Percentiles rank a stretch among this genome's conserved stretches.
phyloP scores from a whole-genome alignment of 1,140 invertebrate species.

The Metopolophium dirhodum region DNA sequence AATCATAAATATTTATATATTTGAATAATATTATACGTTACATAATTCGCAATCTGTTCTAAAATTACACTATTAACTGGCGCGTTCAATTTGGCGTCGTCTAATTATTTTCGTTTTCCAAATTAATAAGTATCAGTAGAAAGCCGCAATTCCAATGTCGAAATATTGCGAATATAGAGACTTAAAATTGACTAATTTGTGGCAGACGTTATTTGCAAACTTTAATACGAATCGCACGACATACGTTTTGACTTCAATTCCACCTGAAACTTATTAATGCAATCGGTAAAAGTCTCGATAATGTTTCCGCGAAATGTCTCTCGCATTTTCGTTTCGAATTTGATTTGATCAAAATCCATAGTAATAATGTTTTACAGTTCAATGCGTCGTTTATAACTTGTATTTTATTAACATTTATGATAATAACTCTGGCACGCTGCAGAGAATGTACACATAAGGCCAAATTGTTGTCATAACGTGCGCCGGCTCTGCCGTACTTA shows the following conservation, averaged over 20 bases:
- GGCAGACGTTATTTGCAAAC: background rate
- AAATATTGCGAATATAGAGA: background rate
- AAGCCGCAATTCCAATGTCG: background rate
- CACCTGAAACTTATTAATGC: background rate
- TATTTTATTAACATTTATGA: constrained; percentile 21
- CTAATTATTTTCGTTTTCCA: background rate
- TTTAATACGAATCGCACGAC: background rate
- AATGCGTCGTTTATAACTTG: background rate
- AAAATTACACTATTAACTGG: background rate
- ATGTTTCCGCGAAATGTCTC: background rate
- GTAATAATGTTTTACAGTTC: background rate
- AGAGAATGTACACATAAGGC: background rate
- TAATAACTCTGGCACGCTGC: background rate
- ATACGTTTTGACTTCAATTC: background rate
- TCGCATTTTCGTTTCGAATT: background rate
- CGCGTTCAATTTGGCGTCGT: background rate
- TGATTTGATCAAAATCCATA: background rate
- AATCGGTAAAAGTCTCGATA: background rate
- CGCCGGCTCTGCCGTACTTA: background rate
- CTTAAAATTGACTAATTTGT: background rate
- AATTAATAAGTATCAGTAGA: background rate
- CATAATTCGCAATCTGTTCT: background rate
- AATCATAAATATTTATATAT: background rate
- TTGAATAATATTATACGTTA: background rate
- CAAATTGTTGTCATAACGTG: background rate